Evolutionary conservation across 2,113 vertebrate species (phyloP).

Genomic region (Elephantulus edwardii): DNA sequence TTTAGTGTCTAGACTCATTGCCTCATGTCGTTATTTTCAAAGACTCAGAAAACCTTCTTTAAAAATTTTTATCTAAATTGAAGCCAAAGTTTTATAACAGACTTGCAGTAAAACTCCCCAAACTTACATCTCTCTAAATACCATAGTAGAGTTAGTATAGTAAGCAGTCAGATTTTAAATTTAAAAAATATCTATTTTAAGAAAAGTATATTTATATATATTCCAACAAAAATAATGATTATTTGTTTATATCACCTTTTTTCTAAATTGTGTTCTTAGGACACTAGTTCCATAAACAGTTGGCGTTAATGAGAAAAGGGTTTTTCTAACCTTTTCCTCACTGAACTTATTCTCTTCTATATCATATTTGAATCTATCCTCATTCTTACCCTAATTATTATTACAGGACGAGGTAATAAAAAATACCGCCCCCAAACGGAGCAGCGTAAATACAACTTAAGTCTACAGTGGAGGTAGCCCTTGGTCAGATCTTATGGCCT

Average conservation of each 20-base stretch:
- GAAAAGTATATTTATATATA: not conserved
- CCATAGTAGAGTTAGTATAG: not conserved
- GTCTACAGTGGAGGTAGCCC: not conserved
- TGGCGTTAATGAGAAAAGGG: not conserved
- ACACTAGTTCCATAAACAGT: not conserved
- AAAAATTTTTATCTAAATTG: conserved; percentile 27
- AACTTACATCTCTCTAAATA: not conserved
- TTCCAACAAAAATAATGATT: not conserved
- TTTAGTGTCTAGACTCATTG: not conserved
- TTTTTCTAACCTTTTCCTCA: no score
- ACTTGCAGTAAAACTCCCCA: conserved; percentile 4
- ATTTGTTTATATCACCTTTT: not conserved
- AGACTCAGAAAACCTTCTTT: not conserved
- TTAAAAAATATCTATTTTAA: not conserved
- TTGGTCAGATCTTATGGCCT: not conserved
- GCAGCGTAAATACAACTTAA: not conserved
- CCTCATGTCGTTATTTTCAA: not conserved
- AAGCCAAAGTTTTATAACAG: not conserved
- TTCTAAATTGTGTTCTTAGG: not conserved
- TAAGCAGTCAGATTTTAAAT: not conserved
- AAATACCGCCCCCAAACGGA: no score
- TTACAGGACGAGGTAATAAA: no score
- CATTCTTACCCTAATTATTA: no score
- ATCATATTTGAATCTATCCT: no score
- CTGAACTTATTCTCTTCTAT: no score